phyloP scores from a whole-genome alignment of 2,113 vertebrate genomes.

The Sebastes schlegelii region DNA sequence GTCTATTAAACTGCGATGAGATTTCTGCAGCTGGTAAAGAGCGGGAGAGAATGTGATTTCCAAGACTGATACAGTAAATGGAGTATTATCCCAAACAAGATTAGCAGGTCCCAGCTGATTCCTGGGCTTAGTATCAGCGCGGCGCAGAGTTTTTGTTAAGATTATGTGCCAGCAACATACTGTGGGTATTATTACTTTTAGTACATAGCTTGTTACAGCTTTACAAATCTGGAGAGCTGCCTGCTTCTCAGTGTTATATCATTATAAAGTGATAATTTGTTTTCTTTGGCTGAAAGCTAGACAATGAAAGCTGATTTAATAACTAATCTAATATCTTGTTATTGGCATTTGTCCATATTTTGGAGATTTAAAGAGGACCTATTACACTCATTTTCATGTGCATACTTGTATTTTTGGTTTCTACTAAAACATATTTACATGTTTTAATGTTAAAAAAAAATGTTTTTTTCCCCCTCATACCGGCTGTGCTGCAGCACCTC shows the following conservation, averaged over 20 bases:
- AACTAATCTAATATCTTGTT: neutral
- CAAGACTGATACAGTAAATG: neutral
- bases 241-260: neutral
- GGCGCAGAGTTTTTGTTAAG: neutral
- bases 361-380: neutral
- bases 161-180: neutral
- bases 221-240: neutral
- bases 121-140: neutral
- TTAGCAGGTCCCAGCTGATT: constrained; percentile 8
- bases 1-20: neutral
- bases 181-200: neutral
- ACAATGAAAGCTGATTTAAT: neutral
- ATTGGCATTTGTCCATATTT: neutral
- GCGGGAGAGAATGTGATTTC: neutral
- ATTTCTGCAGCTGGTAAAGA: constrained; percentile 6
- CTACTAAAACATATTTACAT: too few relatives aligned
- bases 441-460: too few relatives aligned
- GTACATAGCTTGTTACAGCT: neutral
- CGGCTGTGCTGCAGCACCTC: too few relatives aligned
- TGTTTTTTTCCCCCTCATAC: too few relatives aligned
- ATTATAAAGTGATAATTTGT: neutral
- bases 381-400: too few relatives aligned
- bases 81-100: neutral
- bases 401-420: too few relatives aligned
- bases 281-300: neutral